Evolutionary conservation across 2,113 vertebrate genomes (phyloP), one percentile per base, ranked within the genome.

Genomic region (Alligator sinensis): DNA sequence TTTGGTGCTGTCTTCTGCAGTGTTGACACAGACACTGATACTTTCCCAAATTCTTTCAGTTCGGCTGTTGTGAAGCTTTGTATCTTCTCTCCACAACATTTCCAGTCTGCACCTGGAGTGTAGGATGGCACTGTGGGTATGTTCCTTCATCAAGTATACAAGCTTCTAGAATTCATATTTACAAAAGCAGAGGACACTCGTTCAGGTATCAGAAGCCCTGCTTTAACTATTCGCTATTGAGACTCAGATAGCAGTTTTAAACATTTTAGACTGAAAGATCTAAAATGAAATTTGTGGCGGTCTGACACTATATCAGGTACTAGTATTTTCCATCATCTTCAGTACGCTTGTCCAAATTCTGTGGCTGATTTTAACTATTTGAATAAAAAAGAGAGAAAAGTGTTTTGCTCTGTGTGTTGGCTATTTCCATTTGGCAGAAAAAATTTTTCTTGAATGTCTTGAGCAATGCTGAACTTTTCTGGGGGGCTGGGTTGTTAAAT

Each of bases 1-100:
- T 38, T 34, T 62, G 59, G 21, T 87, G n/a, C 6, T 60, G 7
- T 22, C 21, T 74, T 18, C 80, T 81, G 2, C 28, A 3, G 0
- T 86, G 59, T 9, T 89, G 30, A 84, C 82, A 57, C 9, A 16
- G 47, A 47, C 47, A 74, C 6, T 11, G 54, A 84, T 60, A 22
- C 0, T 58, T 61, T 80, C 11, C 77, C 83, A 78, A 24, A 24
- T 13, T 94, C 84, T 95, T 96, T 21, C 82, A 99, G 99, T 99
- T 99, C 97, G 99, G 99, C 80, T 99, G 99, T 97, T 99, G 99
- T 93, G 99, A 99, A 97, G 99, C 99, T 25, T 93, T 99, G 86
- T 99, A 98, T 92, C 98, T 99, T 80, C 97, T 99, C 25, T 99
- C 99, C 21, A 94, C 96, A 21, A 96, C 98, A 2, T 99, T 98